Percentiles rank a stretch among this genome's conserved stretches.
phyloP scores from a whole-genome alignment of 30 jellyfish, hydroid and myxozoan species.

The Cassiopea andromeda region DNA sequence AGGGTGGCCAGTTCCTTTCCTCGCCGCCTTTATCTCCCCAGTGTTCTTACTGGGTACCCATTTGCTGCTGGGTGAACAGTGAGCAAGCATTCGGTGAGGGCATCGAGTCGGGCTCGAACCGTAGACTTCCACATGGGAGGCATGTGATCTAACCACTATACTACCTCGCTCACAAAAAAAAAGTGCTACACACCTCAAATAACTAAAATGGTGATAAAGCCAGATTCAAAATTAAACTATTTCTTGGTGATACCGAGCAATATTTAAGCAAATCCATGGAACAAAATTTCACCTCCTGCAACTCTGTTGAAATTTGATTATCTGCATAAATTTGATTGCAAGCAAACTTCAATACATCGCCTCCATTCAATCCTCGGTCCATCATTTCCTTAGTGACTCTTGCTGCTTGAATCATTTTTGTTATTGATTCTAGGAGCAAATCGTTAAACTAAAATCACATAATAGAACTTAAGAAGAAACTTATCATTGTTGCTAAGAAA shows the following conservation, averaged over 20 bases:
- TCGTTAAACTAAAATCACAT: too few relatives aligned
- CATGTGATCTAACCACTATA: too few relatives aligned
- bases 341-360: slow-evolving; percentile 34
- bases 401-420: slow-evolving; percentile 48
- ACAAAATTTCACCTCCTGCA: slow-evolving; percentile 18
- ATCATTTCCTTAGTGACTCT: slow-evolving; percentile 16
- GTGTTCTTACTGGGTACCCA: too few relatives aligned
- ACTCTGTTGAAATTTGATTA: neutral
- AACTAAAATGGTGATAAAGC: neutral
- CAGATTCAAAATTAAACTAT: neutral
- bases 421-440: slow-evolving; percentile 14
- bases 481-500: neutral
- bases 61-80: too few relatives aligned
- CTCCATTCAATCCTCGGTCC: slow-evolving; percentile 18
- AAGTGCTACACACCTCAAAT: too few relatives aligned
- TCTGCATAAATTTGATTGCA: slow-evolving; percentile 23
- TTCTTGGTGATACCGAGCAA: neutral
- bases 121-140: too few relatives aligned
- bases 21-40: too few relatives aligned
- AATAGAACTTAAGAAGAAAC: neutral
- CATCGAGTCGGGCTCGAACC: too few relatives aligned
- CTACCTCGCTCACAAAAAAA: too few relatives aligned
- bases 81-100: too few relatives aligned
- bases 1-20: too few relatives aligned
- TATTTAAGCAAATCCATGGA: neutral